A percentile compares a stretch with the other conserved stretches of the same genome.
Conservation (phyloP, 2,888 invertebrate genomes). For the Zootermopsis nevadensis region DNA sequence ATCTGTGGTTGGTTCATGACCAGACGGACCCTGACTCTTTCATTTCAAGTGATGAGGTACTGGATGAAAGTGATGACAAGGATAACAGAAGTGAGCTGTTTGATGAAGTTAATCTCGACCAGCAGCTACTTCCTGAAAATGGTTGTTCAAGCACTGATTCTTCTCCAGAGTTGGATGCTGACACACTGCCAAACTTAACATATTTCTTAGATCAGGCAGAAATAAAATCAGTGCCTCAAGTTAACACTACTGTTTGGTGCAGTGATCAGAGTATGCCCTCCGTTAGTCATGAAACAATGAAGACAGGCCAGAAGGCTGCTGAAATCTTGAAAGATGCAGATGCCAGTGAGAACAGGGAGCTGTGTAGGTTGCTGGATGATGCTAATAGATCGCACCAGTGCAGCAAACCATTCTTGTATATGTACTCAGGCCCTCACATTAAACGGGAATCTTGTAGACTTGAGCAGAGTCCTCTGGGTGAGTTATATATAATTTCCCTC, state of each 20-base stretch:
- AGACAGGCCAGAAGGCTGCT: background rate
- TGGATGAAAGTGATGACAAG: constrained; percentile 15
- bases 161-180: constrained; percentile 9
- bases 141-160: constrained; percentile 15
- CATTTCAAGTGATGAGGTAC: constrained; percentile 26
- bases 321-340: background rate
- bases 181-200: constrained; percentile 1
- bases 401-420: constrained; percentile 19
- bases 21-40: constrained; percentile 9
- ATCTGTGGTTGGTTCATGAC: constrained; percentile 24
- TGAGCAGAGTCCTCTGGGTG: constrained; percentile 57
- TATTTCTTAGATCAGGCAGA: constrained; percentile 12
- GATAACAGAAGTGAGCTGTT: background rate
- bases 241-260: background rate
- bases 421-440: constrained; percentile 45
- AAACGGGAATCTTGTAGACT: constrained; percentile 56
- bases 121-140: constrained; percentile 4
- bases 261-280: background rate
- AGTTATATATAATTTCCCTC: constrained; percentile 32
- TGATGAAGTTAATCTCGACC: constrained; percentile 9
- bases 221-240: background rate
- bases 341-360: constrained; percentile 8
- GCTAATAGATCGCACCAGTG: constrained; percentile 23
- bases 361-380: constrained; percentile 21
- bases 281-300: background rate